Conservation (phyloP, 2,797 vertebrate species). For the Eulemur mongoz region DNA sequence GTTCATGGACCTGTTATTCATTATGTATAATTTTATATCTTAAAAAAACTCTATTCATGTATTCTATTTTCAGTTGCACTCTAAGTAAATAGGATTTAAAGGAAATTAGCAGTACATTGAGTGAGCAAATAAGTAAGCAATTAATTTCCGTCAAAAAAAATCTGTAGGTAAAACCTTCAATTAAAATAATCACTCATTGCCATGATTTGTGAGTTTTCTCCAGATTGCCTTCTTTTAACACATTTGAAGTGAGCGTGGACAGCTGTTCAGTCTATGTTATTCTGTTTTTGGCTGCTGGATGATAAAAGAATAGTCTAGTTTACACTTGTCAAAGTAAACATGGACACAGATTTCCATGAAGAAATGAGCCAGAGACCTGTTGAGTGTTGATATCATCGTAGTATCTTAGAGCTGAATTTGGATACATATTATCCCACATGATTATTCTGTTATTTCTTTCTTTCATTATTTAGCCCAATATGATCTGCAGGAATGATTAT, state of each 20-base stretch:
- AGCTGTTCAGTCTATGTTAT: not conserved
- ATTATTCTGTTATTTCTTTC: not conserved
- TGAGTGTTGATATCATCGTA: not conserved
- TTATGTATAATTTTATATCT: not conserved
- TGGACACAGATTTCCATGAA: not conserved
- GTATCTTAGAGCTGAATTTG: not conserved
- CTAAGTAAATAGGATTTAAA: not conserved
- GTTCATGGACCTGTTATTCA: not conserved
- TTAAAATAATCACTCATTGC: not conserved
- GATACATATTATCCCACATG: not conserved
- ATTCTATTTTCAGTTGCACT: constrained; percentile 1
- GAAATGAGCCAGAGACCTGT: not conserved
- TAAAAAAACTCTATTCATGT: not conserved
- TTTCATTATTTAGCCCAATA: no score
- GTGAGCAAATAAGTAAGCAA: not conserved
- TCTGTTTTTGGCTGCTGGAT: not conserved
- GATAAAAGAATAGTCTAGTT: not conserved
- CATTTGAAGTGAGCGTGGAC: not conserved
- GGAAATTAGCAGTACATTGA: not conserved
- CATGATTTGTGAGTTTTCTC: not conserved
- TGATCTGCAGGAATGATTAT: no score
- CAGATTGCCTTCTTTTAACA: not conserved
- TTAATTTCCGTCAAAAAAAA: not conserved
- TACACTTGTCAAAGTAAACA: not conserved
- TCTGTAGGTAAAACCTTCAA: not conserved